These are phyloP conservation scores for Callosobruchus maculatus DNA, from an alignment of 2,888 invertebrate genomes.

Conservation along the genomic window DNA sequence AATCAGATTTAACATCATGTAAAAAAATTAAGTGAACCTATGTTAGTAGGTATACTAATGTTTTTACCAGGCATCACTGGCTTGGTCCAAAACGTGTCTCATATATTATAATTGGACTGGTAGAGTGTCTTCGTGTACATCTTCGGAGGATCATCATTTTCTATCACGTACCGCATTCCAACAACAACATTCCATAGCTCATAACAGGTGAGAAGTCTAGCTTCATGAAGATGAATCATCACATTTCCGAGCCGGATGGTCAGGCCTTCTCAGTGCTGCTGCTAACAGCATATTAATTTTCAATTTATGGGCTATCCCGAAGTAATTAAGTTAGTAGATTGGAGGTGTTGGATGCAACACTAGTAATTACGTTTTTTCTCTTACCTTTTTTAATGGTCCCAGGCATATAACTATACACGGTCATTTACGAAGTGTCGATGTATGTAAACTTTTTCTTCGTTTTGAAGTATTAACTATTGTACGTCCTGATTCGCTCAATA, in stretches of 20 bases:
- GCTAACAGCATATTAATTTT: neutral
- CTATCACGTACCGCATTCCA: neutral
- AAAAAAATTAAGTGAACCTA: too few relatives aligned
- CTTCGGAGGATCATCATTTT: neutral
- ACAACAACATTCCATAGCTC: neutral
- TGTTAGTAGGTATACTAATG: too few relatives aligned
- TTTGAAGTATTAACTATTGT: neutral
- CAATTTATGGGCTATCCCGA: neutral
- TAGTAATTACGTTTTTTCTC: neutral
- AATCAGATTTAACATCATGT: too few relatives aligned
- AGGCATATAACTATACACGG: neutral
- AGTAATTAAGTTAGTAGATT: neutral
- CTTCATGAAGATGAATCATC: neutral
- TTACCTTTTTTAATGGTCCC: neutral
- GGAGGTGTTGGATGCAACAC: neutral
- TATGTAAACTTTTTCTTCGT: neutral
- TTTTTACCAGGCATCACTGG: neutral
- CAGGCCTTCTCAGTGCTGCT: neutral
- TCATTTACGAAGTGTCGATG: neutral
- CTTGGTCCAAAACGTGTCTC: neutral
- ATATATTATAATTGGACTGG: neutral
- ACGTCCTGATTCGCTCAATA: too few relatives aligned
- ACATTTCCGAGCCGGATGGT: neutral
- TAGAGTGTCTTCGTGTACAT: neutral
- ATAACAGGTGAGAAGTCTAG: neutral